Evolutionary conservation across 2,797 vertebrate species (phyloP), one percentile per base, ranked within the genome.

Genomic region (Gymnopithys bicolor): DNA sequence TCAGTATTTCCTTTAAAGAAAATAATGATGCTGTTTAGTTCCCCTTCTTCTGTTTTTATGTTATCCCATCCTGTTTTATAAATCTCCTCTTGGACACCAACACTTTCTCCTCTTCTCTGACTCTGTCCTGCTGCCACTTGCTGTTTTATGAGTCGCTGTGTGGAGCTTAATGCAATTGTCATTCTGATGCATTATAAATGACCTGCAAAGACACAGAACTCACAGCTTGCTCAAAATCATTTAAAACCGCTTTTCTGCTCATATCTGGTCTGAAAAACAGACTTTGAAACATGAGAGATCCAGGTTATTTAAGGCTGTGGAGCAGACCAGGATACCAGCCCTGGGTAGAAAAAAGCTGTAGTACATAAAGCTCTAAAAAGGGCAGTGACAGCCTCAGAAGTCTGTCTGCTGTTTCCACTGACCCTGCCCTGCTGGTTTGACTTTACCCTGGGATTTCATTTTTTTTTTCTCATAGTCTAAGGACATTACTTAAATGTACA

Each of bases 271-370:
- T 76, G 76, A 53, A 70, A 91, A 87, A 4, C 68, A 89, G 60
- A 7, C 58, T 85, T 67, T 16, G 80, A 71, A 86, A 69, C 15
- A 11, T 17, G 27, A 27, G 8, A 67, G 55, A 53, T 52, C 17
- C 28, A 8, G 41, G 62, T 90, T 86, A 73, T 94, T 89, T 89
- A 87, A 95, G 73, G 62, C 35, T 87, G 25, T 37, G 69, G 67
- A 39, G 76, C 30, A 56, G 76, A 63, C 45, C 15, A 56, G 79
- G 67, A 67, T 84, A 13, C 19, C 21, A 86, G 79, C 53, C 41
- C 39, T 55, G 51, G 84, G 55, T 3, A 71, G 93, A 77, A 88
- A 77, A 43, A 43, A 84, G 51, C 43, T 75, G 32, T 73, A 76
- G 91, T 52, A 86, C 43, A 15, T 51, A 33, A 80, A 82, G 53